Evolutionary conservation across 2,797 vertebrate species (phyloP), one percentile per base, ranked within the genome.

Genomic region (Myotis myotis): DNA sequence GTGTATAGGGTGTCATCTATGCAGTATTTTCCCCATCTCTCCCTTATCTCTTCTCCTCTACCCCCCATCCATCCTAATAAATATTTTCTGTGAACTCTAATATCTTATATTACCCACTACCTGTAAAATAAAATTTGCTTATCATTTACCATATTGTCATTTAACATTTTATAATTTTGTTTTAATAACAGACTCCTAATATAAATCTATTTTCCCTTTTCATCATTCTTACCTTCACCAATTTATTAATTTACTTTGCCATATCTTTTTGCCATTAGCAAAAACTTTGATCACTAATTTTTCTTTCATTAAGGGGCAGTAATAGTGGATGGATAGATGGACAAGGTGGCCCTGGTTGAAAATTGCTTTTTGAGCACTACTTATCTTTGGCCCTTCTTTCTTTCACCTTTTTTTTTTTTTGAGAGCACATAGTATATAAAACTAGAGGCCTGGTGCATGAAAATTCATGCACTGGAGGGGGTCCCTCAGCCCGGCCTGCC

Each of bases 121-220:
- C 53, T 87, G 3, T 55, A 89, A 64, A 68, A 70, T 51, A 87
- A 23, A 74, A 91, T 91, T 79, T 96, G 17, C 79, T 84, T 84
- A 57, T 88, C 30, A 55, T 70, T 76, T 88, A 66, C 71, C 8
- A 44, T 81, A 9, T 74, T 92, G 13, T 72, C n/a, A 57, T 74
- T 85, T 83, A 82, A 80, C 22, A 41, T 83, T 94, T 86, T 94
- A 72, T 88, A 91, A 78, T 72, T 93, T 93, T 92, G 41, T 87
- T 92, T 75, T 81, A 85, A 49, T 68, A 49, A 93, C 84, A 88
- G 36, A 44, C 62, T 91, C 41, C n/a, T 62, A 49, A 66, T 66
- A 60, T 12, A 79, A 64, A 16, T 62, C 93, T 86, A 57, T 64
- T 76, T 87, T 13, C 51, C 38, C 28, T 76, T 57, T 38, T 53